phyloP scores from a whole-genome alignment of 2,797 vertebrate species.

The Vipera ursinii region DNA sequence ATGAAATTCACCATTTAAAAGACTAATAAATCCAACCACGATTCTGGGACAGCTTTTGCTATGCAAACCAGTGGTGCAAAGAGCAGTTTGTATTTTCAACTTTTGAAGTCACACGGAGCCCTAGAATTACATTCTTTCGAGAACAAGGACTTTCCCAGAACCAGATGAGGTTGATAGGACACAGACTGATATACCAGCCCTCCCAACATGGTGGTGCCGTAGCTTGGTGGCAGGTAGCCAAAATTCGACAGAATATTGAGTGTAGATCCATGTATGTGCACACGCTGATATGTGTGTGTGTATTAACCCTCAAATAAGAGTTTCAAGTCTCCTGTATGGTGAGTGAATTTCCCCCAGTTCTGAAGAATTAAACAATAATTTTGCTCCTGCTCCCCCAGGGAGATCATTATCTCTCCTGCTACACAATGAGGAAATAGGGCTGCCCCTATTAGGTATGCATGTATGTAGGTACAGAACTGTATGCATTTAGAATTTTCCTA shows the following conservation, averaged over 20 bases:
- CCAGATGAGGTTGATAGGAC: neutral
- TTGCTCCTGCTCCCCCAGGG: neutral
- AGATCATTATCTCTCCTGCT: neutral
- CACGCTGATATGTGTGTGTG: neutral
- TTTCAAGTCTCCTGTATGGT: neutral
- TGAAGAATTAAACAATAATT: neutral
- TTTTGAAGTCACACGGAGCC: slow-evolving; percentile 1
- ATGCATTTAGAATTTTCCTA: neutral
- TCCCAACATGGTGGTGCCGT: neutral
- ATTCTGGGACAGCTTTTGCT: neutral
- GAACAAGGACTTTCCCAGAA: neutral
- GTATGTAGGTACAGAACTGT: neutral
- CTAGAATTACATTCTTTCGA: neutral
- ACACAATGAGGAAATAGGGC: neutral
- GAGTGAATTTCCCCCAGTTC: neutral
- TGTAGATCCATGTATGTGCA: neutral
- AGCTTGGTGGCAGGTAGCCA: neutral
- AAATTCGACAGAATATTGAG: neutral
- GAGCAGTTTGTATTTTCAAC: neutral
- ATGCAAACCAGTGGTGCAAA: slow-evolving; percentile 5
- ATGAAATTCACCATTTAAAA: slow-evolving; percentile 17
- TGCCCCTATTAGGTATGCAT: neutral
- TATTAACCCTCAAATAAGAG: neutral
- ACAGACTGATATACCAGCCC: neutral
- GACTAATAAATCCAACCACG: neutral